phyloP scores from a whole-genome alignment of 2,888 invertebrate species.

The Leistus spinibarbis region DNA sequence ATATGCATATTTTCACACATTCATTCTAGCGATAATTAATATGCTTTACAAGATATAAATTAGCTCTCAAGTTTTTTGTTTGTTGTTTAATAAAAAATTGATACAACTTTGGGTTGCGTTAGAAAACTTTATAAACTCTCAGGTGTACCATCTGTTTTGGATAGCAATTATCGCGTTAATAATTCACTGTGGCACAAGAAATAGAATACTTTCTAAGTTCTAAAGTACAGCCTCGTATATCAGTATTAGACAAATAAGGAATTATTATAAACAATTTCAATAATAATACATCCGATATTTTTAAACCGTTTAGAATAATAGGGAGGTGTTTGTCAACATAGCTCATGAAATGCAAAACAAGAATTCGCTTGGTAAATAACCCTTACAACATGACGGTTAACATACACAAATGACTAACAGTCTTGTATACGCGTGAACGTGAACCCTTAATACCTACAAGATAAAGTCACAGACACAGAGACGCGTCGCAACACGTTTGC shows the following conservation, averaged over 20 bases:
- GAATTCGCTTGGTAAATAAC: too few relatives aligned
- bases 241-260: too few relatives aligned
- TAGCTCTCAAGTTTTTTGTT: background rate
- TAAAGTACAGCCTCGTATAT: too few relatives aligned
- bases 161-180: background rate
- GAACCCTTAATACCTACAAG: background rate
- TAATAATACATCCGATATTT: too few relatives aligned
- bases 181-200: too few relatives aligned
- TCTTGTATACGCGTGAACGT: background rate
- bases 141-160: background rate
- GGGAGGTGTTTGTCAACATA: too few relatives aligned
- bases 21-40: background rate
- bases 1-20: conserved; percentile 7
- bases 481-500: too few relatives aligned
- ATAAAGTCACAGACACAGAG: background rate
- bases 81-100: background rate
- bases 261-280: too few relatives aligned
- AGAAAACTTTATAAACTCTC: background rate
- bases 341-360: too few relatives aligned
- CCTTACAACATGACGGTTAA: background rate
- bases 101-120: background rate
- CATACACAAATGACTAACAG: background rate
- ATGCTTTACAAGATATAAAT: background rate
- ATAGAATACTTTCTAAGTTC: too few relatives aligned
- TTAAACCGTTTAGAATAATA: too few relatives aligned